These are phyloP conservation scores for Dynastes hyllus DNA, from an alignment of 2,888 invertebrate species.

Conservation along the genomic window DNA sequence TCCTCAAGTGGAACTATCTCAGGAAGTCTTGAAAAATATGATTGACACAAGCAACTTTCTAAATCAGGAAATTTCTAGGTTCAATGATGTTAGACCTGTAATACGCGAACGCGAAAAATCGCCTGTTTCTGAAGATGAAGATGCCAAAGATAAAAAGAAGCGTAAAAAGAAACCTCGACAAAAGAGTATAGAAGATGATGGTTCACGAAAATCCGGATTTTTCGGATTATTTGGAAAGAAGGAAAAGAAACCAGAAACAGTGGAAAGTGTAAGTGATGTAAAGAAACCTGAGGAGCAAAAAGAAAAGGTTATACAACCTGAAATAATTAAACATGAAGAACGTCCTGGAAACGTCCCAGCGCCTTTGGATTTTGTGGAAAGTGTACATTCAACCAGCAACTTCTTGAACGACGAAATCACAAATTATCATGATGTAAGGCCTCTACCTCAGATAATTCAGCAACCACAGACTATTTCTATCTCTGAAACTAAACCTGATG, in stretches of 20 bases:
- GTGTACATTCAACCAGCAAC: slow-evolving; percentile 51
- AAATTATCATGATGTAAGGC: slow-evolving; percentile 56
- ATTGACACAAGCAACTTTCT: slow-evolving; percentile 50
- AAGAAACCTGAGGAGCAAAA: slow-evolving; percentile 25
- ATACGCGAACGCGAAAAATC: slow-evolving; percentile 29
- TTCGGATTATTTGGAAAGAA: slow-evolving; percentile 60
- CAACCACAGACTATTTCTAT: neutral
- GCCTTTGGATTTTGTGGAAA: slow-evolving; percentile 43
- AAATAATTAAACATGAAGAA: slow-evolving; percentile 24
- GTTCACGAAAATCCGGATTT: slow-evolving; percentile 55
- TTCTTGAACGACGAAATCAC: slow-evolving; percentile 56
- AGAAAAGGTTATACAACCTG: slow-evolving; percentile 15
- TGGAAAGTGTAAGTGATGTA: slow-evolving; percentile 9
- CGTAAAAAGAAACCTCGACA: slow-evolving; percentile 50
- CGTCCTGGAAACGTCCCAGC: neutral
- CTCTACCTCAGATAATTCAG: neutral
- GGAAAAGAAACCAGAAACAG: slow-evolving; percentile 50
- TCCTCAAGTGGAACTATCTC: slow-evolving; percentile 36
- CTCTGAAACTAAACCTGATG: slow-evolving; percentile 19
- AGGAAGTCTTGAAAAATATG: slow-evolving; percentile 49
- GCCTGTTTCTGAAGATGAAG: slow-evolving; percentile 26
- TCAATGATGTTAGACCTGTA: slow-evolving; percentile 50
- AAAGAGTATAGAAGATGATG: slow-evolving; percentile 53
- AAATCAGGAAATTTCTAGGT: slow-evolving; percentile 49
- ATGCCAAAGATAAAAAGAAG: slow-evolving; percentile 50